These are phyloP conservation scores for Lepidonotus clava DNA, from an alignment of 2,888 invertebrate genomes.

Conservation along the genomic window DNA sequence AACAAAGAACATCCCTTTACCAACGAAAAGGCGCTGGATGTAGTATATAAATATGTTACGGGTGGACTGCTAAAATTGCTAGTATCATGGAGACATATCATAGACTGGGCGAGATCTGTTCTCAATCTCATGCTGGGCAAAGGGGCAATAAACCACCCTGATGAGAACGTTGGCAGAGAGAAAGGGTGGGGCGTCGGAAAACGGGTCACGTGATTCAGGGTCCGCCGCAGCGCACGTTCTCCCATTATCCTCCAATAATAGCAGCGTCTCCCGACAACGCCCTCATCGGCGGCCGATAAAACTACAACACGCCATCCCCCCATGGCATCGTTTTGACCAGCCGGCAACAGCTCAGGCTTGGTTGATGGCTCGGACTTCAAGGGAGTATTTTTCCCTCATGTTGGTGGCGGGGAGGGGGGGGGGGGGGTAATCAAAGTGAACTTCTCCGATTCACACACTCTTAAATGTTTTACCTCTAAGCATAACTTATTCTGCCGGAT, in stretches of 20 bases:
- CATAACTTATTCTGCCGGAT: too few relatives aligned
- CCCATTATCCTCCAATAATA: not conserved
- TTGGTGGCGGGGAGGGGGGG: too few relatives aligned
- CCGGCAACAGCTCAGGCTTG: not conserved
- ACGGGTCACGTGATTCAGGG: constrained; percentile 1
- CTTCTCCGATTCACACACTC: not conserved
- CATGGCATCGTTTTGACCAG: not conserved
- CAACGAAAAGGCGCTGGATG: too few relatives aligned
- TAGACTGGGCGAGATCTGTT: not conserved
- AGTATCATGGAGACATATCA: not conserved
- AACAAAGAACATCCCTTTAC: too few relatives aligned
- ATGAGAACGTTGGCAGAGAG: not conserved
- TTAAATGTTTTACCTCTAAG: not conserved
- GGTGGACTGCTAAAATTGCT: not conserved
- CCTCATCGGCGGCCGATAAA: not conserved
- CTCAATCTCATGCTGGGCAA: not conserved
- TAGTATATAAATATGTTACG: not conserved
- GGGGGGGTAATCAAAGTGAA: not conserved
- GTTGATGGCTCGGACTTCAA: not conserved
- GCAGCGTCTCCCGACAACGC: not conserved
- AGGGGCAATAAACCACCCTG: not conserved
- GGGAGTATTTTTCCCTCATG: not conserved
- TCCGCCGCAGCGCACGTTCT: not conserved
- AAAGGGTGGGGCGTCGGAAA: not conserved
- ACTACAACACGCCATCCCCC: not conserved